phyloP scores from a whole-genome alignment of 1,140 invertebrate species.

The Mizuhopecten yessoensis region DNA sequence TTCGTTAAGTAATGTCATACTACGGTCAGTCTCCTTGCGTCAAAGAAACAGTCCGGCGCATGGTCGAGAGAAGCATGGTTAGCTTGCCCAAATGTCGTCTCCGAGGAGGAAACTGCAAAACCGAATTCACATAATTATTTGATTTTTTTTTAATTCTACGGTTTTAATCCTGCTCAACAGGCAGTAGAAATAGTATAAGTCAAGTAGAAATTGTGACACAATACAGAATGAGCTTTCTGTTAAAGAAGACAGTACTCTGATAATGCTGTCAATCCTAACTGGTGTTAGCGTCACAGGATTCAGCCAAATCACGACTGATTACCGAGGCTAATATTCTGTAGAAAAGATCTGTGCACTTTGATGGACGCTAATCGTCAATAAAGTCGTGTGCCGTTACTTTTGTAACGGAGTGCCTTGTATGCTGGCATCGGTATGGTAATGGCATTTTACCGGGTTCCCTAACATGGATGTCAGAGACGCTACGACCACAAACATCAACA shows the following conservation, averaged over 20 bases:
- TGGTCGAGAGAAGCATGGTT: neutral
- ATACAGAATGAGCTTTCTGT: neutral
- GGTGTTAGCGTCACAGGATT: conserved; percentile 1
- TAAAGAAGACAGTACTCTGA: neutral
- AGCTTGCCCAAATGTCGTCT: too few species aligned
- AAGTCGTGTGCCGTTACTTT: neutral
- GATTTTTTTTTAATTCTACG: too few species aligned
- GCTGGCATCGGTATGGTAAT: neutral
- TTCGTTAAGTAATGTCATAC: conserved; percentile 5
- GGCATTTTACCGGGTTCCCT: neutral
- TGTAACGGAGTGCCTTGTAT: neutral
- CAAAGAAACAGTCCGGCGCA: neutral
- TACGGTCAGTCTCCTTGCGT: conserved; percentile 20
- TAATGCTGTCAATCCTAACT: neutral
- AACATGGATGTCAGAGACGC: neutral
- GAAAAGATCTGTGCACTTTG: conserved; percentile 8
- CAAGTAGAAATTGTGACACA: too few species aligned
- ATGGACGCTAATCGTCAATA: conserved; percentile 33
- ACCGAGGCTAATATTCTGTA: conserved; percentile 18
- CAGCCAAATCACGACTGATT: conserved; percentile 25
- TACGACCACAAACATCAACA: neutral
- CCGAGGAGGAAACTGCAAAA: too few species aligned
- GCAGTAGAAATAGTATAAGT: too few species aligned
- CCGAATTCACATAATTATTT: too few species aligned
- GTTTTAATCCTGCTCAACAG: neutral